These are phyloP conservation scores for Eufriesea mexicana DNA, from an alignment of 1,140 invertebrate genomes.

Conservation along the genomic window DNA sequence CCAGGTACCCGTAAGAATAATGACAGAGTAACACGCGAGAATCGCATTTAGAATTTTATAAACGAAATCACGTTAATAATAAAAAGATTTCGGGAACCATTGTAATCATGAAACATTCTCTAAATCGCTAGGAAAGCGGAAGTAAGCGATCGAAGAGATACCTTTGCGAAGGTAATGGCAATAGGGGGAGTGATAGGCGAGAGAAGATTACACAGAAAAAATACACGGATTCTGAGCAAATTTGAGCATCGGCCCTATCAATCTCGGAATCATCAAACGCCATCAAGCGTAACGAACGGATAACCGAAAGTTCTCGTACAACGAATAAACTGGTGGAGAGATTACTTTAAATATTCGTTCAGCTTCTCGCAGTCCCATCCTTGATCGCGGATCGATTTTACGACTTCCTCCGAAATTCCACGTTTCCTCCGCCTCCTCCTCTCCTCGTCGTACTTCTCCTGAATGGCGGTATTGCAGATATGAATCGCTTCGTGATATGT, in stretches of 20 bases:
- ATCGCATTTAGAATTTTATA: too few species aligned
- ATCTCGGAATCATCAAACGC: constrained; percentile 30
- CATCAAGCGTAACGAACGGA: constrained; percentile 49
- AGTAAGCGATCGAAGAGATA: not conserved
- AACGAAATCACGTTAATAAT: too few species aligned
- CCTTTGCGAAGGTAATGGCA: not conserved
- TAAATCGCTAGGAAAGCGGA: not conserved
- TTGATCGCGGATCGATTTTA: constrained; percentile 88
- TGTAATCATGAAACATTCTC: not conserved
- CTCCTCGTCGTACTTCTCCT: constrained; percentile 90
- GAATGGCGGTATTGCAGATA: constrained; percentile 95
- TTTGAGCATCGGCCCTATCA: constrained; percentile 48
- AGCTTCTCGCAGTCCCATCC: constrained; percentile 94
- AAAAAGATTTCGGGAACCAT: too few species aligned
- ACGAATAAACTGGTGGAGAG: constrained; percentile 44
- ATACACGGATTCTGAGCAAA: constrained; percentile 14
- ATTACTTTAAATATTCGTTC: constrained; percentile 86
- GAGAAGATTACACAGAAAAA: not conserved
- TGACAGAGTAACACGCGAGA: too few species aligned
- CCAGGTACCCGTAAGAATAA: too few species aligned
- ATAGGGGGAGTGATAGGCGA: not conserved
- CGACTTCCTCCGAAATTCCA: constrained; percentile 75
- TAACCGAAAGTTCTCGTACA: constrained; percentile 49
- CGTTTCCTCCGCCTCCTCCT: constrained; percentile 61
- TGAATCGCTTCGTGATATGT: constrained; percentile 95